phyloP scores from a whole-genome alignment of 2,888 invertebrate genomes.

The Acronicta alni region DNA sequence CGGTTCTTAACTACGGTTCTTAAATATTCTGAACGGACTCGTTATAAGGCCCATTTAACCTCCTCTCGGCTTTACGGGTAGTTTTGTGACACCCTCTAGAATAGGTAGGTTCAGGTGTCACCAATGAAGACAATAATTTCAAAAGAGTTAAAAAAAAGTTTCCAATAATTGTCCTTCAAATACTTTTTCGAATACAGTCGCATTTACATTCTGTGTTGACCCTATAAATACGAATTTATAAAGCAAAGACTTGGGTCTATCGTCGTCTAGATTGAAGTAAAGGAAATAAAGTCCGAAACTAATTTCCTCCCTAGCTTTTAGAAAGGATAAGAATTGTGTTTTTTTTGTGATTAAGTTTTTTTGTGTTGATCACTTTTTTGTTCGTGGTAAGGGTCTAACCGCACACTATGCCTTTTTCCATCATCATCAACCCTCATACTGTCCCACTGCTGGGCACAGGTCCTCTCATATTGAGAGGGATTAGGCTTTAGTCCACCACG shows the following conservation, averaged over 20 bases:
- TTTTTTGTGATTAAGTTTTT: not conserved
- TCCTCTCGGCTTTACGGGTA: no score
- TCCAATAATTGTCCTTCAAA: not conserved
- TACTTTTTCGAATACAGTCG: not conserved
- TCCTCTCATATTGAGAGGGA: no score
- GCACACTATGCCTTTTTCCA: no score
- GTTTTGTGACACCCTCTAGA: no score
- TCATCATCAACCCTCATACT: no score
- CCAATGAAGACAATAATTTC: not conserved
- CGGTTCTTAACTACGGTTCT: no score
- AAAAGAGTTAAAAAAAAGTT: not conserved
- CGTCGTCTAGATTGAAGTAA: conserved; percentile 10
- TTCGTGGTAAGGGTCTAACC: no score
- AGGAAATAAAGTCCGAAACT: conserved; percentile 28
- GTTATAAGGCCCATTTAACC: no score
- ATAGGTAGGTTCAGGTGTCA: no score
- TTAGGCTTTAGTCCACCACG: no score
- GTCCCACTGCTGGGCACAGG: no score
- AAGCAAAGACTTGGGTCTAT: conserved; percentile 3
- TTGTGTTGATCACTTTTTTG: not conserved
- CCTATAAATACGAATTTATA: not conserved
- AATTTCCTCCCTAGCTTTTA: conserved; percentile 24
- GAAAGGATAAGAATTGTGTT: not conserved
- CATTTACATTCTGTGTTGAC: not conserved
- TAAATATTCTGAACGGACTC: no score